A percentile compares a stretch with the other conserved stretches of the same genome.
These are phyloP conservation scores for Callinectes sapidus DNA, from an alignment of 2,888 invertebrate species.

Conservation along the genomic window DNA sequence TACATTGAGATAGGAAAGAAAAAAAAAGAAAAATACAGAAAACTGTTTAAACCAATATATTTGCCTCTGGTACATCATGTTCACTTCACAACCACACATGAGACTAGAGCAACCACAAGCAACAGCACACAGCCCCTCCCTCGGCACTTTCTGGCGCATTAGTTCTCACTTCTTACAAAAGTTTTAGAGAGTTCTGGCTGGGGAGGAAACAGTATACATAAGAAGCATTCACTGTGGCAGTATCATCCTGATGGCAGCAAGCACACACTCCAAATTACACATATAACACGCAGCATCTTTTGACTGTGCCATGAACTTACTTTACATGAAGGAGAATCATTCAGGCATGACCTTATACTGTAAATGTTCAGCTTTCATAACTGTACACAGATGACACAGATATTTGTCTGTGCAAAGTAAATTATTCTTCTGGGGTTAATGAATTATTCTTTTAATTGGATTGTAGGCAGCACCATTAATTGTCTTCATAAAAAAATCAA, in stretches of 20 bases:
- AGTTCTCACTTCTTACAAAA: background rate
- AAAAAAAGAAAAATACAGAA: background rate
- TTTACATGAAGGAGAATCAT: background rate
- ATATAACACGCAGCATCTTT: background rate
- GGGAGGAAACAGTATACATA: background rate
- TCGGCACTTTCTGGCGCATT: background rate
- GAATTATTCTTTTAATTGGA: background rate
- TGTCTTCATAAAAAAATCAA: background rate
- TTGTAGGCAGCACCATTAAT: background rate
- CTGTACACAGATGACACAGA: background rate
- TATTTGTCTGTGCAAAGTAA: background rate
- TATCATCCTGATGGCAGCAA: background rate
- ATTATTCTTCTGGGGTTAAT: background rate
- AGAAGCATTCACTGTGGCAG: background rate
- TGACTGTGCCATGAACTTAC: background rate
- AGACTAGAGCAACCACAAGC: slow-evolving; percentile 37
- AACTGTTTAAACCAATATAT: slow-evolving; percentile 9
- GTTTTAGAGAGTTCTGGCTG: background rate
- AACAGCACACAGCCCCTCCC: slow-evolving; percentile 23
- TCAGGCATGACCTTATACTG: background rate
- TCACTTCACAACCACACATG: slow-evolving; percentile 31
- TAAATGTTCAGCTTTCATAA: background rate
- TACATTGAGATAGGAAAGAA: too few relatives aligned
- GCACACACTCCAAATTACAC: background rate
- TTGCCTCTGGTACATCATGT: slow-evolving; percentile 35